These are phyloP conservation scores for Chionoecetes opilio DNA, from an alignment of 1,140 invertebrate species.

Conservation along the genomic window DNA sequence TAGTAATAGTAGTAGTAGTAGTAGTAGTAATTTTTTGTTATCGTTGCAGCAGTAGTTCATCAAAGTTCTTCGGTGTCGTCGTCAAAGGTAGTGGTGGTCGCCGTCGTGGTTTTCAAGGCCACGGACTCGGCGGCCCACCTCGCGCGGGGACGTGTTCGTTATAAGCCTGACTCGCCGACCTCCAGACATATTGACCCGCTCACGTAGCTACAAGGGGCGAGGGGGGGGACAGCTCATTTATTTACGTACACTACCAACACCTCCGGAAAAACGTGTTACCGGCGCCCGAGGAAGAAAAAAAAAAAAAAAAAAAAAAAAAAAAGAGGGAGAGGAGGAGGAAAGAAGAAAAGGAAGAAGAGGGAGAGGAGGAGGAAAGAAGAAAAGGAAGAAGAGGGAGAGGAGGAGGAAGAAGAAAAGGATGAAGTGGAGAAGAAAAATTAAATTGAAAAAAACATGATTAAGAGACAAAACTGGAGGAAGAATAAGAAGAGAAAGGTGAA, in stretches of 20 bases:
- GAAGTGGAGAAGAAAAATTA: neutral
- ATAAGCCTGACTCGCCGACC: neutral
- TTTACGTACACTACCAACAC: too few relatives aligned
- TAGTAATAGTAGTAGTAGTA: too few relatives aligned
- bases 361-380: neutral
- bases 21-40: too few relatives aligned
- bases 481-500: neutral
- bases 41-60: too few relatives aligned
- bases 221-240: too few relatives aligned
- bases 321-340: too few relatives aligned
- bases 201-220: too few relatives aligned
- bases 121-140: too few relatives aligned
- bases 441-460: neutral
- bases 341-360: neutral
- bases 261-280: too few relatives aligned
- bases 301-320: neutral
- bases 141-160: neutral
- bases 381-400: neutral
- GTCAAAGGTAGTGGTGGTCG: too few relatives aligned
- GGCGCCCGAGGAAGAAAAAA: neutral
- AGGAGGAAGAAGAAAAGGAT: neutral
- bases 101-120: too few relatives aligned
- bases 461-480: neutral
- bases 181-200: conserved; percentile 27
- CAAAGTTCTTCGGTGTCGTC: too few relatives aligned